Conservation (phyloP, 1,140 invertebrate genomes). For the Drosophila pseudoananassae region DNA sequence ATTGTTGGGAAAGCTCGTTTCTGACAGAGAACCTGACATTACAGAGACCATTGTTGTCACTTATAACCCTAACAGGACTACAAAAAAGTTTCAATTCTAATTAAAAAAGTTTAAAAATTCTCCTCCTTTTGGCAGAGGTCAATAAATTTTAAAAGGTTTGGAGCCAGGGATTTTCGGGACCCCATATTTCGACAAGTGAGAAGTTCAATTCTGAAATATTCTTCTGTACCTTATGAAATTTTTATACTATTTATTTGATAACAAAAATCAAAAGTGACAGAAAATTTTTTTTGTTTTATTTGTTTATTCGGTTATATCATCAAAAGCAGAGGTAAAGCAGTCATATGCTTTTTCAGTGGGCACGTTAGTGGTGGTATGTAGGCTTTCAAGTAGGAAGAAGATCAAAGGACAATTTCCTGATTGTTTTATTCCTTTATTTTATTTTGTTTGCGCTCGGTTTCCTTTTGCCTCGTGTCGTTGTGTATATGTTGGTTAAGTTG, state of each 20-base stretch:
- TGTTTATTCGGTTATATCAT: constrained; percentile 65
- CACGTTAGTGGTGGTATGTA: constrained; percentile 10
- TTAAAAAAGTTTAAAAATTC: too few species aligned
- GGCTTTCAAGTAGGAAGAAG: constrained; percentile 48
- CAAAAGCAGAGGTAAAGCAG: constrained; percentile 41
- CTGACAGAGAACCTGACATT: too few species aligned
- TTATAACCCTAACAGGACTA: too few species aligned
- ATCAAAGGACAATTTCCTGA: constrained; percentile 82
- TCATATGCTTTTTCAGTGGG: constrained; percentile 36
- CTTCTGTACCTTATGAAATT: too few species aligned
- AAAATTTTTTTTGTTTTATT: constrained; percentile 52
- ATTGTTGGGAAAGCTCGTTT: too few species aligned
- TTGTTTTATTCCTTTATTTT: constrained; percentile 82
- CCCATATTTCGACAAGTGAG: too few species aligned
- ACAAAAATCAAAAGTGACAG: constrained; percentile 49
- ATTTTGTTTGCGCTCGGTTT: constrained; percentile 69
- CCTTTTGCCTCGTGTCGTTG: constrained; percentile 13
- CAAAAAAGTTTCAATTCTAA: too few species aligned
- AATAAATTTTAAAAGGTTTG: too few species aligned
- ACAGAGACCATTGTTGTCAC: too few species aligned
- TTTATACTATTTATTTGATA: constrained; percentile 17
- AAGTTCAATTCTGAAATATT: too few species aligned
- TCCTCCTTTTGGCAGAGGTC: too few species aligned
- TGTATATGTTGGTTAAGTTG: constrained; percentile 23
- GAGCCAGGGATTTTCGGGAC: too few species aligned